Evolutionary conservation across 37 sponge, comb jelly and placozoan species (phyloP), one percentile per base, ranked within the genome.

Genomic region (Eunapius fragilis): DNA sequence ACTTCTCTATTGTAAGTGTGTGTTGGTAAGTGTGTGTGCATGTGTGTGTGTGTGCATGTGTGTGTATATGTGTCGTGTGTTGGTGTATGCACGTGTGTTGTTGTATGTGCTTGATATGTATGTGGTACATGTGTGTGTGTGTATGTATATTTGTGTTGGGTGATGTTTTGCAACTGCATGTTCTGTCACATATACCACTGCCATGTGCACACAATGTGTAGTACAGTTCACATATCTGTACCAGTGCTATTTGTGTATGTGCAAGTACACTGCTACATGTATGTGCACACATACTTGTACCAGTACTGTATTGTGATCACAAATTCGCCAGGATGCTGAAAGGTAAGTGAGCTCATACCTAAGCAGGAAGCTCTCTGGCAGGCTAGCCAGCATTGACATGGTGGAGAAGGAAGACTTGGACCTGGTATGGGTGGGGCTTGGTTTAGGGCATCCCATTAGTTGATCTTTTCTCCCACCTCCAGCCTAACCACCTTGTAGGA

Each of bases 401-500:
- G 95, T 99, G n/a, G 92, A 95, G 47, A 99, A 99, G 84, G 99
- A 99, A 67, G 96, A 99, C 72, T 79, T 99, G 37, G 98, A 99
- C 58, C 78, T 96, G 70, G 95, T 91, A 69, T 25, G 80, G 13
- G 47, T 47, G 79, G 27, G 67, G 47, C 45, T 41, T 25, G 0
- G 17, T 38, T 3, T 13, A 48, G 33, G 24, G n/a, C 17, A 22
- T 14, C 28, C n/a, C n/a, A n/a, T n/a, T n/a, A n/a, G 24, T 68
- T 22, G 48, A 72, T 14, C 73, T 14, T 19, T 11, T 11, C 14
- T 58, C 58, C 22, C 58, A 1, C 19, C 22, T 11, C 58, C 75
- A 93, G 94, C 75, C 88, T 69, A 99, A 99, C 80, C 99, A 99
- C 50, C 77, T 99, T 80, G 95, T 96, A 6, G 99, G 99, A 0